A percentile compares a stretch with the other conserved stretches of the same genome.
These are phyloP conservation scores for Lasioglossum pauxillum DNA, from an alignment of 2,888 invertebrate species.

Conservation along the genomic window DNA sequence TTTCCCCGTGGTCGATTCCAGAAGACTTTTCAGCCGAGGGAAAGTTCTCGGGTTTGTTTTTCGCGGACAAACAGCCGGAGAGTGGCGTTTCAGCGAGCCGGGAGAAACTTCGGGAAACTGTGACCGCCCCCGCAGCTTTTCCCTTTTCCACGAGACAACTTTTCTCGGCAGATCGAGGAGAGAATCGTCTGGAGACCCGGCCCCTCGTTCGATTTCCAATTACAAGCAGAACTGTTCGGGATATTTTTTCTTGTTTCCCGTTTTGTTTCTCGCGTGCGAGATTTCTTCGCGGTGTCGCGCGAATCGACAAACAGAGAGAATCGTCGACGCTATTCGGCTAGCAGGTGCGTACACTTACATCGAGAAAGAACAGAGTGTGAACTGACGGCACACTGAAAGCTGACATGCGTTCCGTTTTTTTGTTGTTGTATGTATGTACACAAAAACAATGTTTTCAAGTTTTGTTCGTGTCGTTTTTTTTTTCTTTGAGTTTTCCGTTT, in stretches of 20 bases:
- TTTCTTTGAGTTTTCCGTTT: not conserved
- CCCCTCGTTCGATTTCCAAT: constrained; percentile 5
- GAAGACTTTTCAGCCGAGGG: constrained; percentile 37
- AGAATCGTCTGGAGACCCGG: not conserved
- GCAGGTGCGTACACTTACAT: constrained; percentile 42
- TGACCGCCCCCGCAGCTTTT: not conserved
- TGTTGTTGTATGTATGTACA: not conserved
- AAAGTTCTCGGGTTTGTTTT: constrained; percentile 74
- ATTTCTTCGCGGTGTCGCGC: constrained; percentile 15
- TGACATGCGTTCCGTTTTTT: constrained; percentile 52
- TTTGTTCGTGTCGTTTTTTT: not conserved
- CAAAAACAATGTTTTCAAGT: not conserved
- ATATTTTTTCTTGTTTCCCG: not conserved
- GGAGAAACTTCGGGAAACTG: not conserved
- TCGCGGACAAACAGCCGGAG: constrained; percentile 68
- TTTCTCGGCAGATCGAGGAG: not conserved
- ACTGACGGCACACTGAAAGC: constrained; percentile 55
- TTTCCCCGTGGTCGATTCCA: constrained; percentile 26
- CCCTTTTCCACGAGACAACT: not conserved
- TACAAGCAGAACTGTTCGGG: not conserved
- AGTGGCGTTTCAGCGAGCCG: constrained; percentile 51
- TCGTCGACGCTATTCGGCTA: constrained; percentile 25
- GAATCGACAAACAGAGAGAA: constrained; percentile 2
- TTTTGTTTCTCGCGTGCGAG: not conserved
- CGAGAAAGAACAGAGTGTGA: constrained; percentile 49